These are phyloP conservation scores for Danio kyathit DNA, from an alignment of 2,797 vertebrate species.

Conservation along the genomic window DNA sequence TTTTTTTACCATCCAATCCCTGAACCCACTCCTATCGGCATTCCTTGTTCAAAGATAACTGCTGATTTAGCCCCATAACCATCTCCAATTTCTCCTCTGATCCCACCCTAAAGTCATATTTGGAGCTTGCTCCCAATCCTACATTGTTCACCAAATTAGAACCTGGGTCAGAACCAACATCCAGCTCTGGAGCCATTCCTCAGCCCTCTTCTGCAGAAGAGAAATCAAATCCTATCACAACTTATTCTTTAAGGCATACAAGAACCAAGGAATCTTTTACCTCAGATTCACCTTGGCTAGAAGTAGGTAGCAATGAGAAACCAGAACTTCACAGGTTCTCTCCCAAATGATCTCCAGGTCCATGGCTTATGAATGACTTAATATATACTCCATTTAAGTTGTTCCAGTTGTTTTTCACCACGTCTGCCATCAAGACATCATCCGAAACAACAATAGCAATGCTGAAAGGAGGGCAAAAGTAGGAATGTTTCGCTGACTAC, in stretches of 20 bases:
- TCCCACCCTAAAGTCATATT: not conserved
- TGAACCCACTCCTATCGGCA: not conserved
- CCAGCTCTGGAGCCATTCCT: not conserved
- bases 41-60: not conserved
- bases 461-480: not conserved
- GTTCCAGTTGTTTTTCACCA: constrained; percentile 45
- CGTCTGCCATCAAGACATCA: constrained; percentile 21
- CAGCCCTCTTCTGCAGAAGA: not conserved
- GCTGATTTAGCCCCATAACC: not conserved
- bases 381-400: constrained; percentile 16
- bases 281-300: not conserved
- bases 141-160: not conserved
- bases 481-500: constrained; percentile 22
- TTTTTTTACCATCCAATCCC: not conserved
- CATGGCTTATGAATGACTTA: not conserved
- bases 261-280: not conserved
- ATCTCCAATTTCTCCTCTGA: not conserved
- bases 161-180: not conserved
- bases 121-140: not conserved
- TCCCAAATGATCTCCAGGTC: constrained; percentile 34
- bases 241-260: not conserved
- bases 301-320: not conserved
- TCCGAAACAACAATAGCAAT: constrained; percentile 46
- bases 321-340: not conserved
- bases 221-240: not conserved